These are phyloP conservation scores for Megamerina dolium DNA, from an alignment of 2,888 invertebrate species.

Conservation along the genomic window DNA sequence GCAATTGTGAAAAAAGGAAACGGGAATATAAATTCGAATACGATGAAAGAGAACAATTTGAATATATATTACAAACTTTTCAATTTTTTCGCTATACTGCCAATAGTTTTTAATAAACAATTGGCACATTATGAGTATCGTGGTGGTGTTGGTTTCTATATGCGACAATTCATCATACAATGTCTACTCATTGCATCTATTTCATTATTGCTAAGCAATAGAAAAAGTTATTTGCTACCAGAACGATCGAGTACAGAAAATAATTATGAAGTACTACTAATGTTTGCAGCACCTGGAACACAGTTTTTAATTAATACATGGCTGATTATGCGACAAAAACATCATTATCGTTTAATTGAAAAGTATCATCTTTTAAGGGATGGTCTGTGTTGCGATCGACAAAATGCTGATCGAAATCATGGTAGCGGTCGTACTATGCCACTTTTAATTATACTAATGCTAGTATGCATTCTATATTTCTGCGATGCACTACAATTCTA, in stretches of 20 bases:
- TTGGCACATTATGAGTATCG: constrained; percentile 19
- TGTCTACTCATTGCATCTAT: constrained; percentile 20
- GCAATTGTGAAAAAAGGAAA: not conserved
- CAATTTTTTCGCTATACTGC: constrained; percentile 16
- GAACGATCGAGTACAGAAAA: constrained; percentile 27
- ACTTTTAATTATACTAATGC: too few relatives aligned
- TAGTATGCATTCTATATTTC: too few relatives aligned
- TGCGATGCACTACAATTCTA: too few relatives aligned
- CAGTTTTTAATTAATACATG: constrained; percentile 29
- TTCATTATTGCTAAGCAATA: constrained; percentile 16
- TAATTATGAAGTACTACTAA: constrained; percentile 26
- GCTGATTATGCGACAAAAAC: constrained; percentile 25
- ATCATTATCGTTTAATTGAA: constrained; percentile 25
- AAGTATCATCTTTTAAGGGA: too few relatives aligned
- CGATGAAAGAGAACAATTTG: not conserved
- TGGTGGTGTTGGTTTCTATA: constrained; percentile 23
- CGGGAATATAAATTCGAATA: too few relatives aligned
- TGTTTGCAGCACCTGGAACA: constrained; percentile 21
- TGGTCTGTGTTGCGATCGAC: too few relatives aligned
- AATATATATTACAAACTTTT: constrained; percentile 10
- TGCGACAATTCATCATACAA: constrained; percentile 24
- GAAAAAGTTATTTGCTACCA: constrained; percentile 18
- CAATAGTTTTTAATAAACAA: constrained; percentile 18
- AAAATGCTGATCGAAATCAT: not conserved
- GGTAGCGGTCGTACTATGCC: not conserved